A percentile compares a stretch with the other conserved stretches of the same genome.
phyloP scores from a whole-genome alignment of 2,797 vertebrate genomes.

The Cyclopterus lumpus region DNA sequence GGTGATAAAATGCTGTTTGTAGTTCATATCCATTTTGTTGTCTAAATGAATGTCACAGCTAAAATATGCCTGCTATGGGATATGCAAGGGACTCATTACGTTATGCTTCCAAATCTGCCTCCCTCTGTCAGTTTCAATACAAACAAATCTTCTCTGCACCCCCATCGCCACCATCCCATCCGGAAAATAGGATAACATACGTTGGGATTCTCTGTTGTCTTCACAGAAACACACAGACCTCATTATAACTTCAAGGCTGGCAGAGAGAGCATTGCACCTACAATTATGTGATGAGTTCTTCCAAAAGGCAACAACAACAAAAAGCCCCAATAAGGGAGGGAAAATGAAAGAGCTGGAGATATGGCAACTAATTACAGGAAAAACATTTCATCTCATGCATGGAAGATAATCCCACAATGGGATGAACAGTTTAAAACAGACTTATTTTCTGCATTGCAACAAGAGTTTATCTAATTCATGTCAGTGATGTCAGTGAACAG shows the following conservation, averaged over 20 bases:
- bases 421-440: constrained; percentile 56
- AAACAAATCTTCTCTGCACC: constrained; percentile 69
- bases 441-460: constrained; percentile 44
- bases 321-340: constrained; percentile 40
- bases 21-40: constrained; percentile 72
- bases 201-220: constrained; percentile 76
- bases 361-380: constrained; percentile 77
- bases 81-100: constrained; percentile 78
- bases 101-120: constrained; percentile 74
- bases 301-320: constrained; percentile 71
- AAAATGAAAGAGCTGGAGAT: constrained; percentile 65
- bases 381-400: constrained; percentile 67
- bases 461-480: constrained; percentile 61
- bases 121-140: constrained; percentile 80
- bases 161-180: constrained; percentile 55
- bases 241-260: constrained; percentile 85
- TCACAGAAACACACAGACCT: constrained; percentile 79
- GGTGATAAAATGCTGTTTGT: constrained; percentile 41
- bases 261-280: constrained; percentile 77
- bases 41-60: constrained; percentile 78
- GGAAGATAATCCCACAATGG: constrained; percentile 66
- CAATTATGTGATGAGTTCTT: constrained; percentile 75
- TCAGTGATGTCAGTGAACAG: constrained; percentile 49
- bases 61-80: constrained; percentile 76
- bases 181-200: constrained; percentile 79